Conservation (phyloP, 2,797 vertebrate species). For the Eulemur mongoz region DNA sequence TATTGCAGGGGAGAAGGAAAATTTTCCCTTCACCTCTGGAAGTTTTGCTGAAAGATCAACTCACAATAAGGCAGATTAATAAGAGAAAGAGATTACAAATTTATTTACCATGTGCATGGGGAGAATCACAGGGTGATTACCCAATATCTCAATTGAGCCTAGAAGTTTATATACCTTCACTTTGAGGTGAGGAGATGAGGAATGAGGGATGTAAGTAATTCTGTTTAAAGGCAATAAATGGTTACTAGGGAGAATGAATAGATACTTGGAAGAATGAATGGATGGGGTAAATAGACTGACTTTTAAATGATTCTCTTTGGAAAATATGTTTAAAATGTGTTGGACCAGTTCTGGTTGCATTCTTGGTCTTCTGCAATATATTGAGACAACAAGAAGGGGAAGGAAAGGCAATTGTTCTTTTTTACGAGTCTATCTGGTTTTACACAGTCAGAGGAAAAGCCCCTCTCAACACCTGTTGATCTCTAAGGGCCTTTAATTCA, state of each 20-base stretch:
- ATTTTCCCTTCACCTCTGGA: background rate
- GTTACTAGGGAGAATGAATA: background rate
- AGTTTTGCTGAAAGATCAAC: background rate
- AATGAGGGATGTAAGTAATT: background rate
- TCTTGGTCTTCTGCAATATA: background rate
- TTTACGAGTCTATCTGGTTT: background rate
- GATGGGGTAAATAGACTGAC: background rate
- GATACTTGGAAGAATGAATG: background rate
- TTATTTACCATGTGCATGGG: background rate
- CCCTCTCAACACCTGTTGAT: background rate
- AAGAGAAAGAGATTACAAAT: background rate
- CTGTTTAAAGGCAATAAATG: background rate
- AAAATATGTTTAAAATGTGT: background rate
- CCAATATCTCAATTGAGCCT: background rate
- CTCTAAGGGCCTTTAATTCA: background rate
- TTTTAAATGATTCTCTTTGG: background rate
- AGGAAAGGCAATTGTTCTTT: background rate
- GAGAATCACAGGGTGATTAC: background rate
- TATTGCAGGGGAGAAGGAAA: background rate
- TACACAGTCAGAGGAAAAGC: background rate
- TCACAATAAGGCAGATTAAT: background rate
- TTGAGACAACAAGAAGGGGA: background rate
- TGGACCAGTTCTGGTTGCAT: background rate
- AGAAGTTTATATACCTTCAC: background rate
- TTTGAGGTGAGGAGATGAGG: background rate